Percentiles rank a stretch among this genome's conserved stretches.
Evolutionary conservation across 2,797 vertebrate species (phyloP).

Genomic region (Melanotaenia boesemani): DNA sequence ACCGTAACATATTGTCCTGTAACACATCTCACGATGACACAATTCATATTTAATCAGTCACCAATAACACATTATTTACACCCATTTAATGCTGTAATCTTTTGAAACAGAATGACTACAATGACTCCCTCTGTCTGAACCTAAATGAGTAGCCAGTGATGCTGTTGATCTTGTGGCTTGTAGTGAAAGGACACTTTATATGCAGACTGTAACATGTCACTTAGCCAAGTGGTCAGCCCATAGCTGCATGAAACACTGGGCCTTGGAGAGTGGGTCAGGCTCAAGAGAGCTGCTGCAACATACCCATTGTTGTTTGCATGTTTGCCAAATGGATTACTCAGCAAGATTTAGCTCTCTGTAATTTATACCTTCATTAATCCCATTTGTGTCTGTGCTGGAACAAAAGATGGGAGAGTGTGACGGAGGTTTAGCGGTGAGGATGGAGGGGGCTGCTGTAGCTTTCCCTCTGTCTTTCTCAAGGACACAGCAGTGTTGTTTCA

Average conservation of each 20-base stretch:
- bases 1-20: neutral
- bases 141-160: slow-evolving; percentile 28
- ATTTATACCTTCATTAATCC: slow-evolving; percentile 83
- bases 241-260: slow-evolving; percentile 34
- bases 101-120: slow-evolving; percentile 38
- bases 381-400: slow-evolving; percentile 79
- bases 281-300: slow-evolving; percentile 54
- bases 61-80: slow-evolving; percentile 3
- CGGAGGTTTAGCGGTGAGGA: slow-evolving; percentile 44
- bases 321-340: slow-evolving; percentile 83
- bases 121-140: slow-evolving; percentile 39
- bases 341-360: slow-evolving; percentile 81
- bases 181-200: slow-evolving; percentile 30
- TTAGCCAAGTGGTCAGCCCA: slow-evolving; percentile 32
- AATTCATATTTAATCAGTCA: slow-evolving; percentile 14
- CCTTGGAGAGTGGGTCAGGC: slow-evolving; percentile 39
- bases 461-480: slow-evolving; percentile 67
- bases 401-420: slow-evolving; percentile 74
- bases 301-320: slow-evolving; percentile 72
- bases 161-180: slow-evolving; percentile 23
- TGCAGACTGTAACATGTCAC: slow-evolving; percentile 20
- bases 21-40: neutral
- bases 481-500: slow-evolving; percentile 76
- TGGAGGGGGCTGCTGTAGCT: slow-evolving; percentile 26
- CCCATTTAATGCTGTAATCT: slow-evolving; percentile 25